Evolutionary conservation across 2,888 invertebrate genomes (phyloP).

Genomic region (Drosophila bunnanda): DNA sequence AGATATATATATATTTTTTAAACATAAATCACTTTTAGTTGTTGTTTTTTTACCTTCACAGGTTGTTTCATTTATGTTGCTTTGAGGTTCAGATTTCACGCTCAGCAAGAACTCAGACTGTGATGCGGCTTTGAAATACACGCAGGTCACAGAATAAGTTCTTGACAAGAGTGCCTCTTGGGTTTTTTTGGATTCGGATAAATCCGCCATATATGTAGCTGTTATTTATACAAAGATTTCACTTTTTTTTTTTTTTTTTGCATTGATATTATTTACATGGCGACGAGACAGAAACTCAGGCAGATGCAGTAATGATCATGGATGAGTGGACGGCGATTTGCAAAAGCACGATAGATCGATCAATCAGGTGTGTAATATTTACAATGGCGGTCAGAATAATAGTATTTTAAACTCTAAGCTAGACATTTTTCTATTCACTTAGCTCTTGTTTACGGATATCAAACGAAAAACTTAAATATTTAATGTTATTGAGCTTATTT

Average conservation of each 20-base stretch:
- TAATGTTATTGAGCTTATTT: neutral
- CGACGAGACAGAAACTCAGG: slow-evolving; percentile 5
- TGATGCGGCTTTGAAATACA: slow-evolving; percentile 89
- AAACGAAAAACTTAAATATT: neutral
- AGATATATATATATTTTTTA: neutral
- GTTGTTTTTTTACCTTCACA: slow-evolving; percentile 11
- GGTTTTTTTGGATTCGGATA: neutral
- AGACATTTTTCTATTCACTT: too few relatives aligned
- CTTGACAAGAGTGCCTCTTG: slow-evolving; percentile 86
- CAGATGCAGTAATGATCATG: slow-evolving; percentile 5
- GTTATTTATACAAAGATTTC: neutral
- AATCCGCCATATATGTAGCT: neutral
- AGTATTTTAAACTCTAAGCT: neutral
- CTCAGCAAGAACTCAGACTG: slow-evolving; percentile 98
- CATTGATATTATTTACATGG: slow-evolving; percentile 25
- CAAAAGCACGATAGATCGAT: slow-evolving; percentile 10
- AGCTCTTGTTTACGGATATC: neutral
- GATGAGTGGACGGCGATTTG: slow-evolving; percentile 5
- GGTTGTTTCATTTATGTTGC: slow-evolving; percentile 74
- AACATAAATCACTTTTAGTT: slow-evolving; percentile 19
- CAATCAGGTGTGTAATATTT: slow-evolving; percentile 7
- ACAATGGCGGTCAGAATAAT: slow-evolving; percentile 12
- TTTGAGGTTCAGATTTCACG: slow-evolving; percentile 82
- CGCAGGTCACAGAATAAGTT: slow-evolving; percentile 93
- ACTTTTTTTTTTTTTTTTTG: neutral